A percentile compares a stretch with the other conserved stretches of the same genome.
Conservation (phyloP, 1,140 invertebrate genomes). For the Eupristina koningsbergeri region DNA sequence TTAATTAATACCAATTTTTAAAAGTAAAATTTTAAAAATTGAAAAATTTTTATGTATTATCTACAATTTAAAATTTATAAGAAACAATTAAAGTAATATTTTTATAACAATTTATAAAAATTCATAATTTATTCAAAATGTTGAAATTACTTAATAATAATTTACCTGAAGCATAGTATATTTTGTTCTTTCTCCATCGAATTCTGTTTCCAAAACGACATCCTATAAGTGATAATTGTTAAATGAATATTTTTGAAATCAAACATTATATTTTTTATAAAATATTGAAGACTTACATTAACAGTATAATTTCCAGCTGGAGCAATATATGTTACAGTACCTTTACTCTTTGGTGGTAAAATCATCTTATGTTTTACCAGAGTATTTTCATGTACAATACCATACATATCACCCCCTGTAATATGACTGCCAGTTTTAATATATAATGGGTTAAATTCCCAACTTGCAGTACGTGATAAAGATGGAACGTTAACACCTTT, state of each 20-base stretch:
- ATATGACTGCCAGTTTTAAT: slow-evolving; percentile 93
- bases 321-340: slow-evolving; percentile 97
- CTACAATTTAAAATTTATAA: too few relatives aligned
- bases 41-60: background rate
- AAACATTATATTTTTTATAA: background rate
- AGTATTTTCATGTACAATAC: slow-evolving; percentile 96
- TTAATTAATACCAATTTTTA: background rate
- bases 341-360: slow-evolving; percentile 93
- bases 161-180: slow-evolving; percentile 93
- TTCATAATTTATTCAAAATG: too few relatives aligned
- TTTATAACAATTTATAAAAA: too few relatives aligned
- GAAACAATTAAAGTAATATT: too few relatives aligned
- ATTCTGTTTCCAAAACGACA: slow-evolving; percentile 96
- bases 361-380: slow-evolving; percentile 98
- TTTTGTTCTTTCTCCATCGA: slow-evolving; percentile 94
- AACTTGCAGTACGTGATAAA: slow-evolving; percentile 85
- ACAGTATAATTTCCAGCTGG: slow-evolving; percentile 95
- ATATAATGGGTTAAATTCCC: slow-evolving; percentile 94
- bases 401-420: slow-evolving; percentile 98
- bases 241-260: background rate
- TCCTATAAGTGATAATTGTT: slow-evolving; percentile 77
- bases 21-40: background rate
- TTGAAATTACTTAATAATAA: slow-evolving; percentile 1
- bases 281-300: slow-evolving; percentile 78
- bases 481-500: slow-evolving; percentile 97